These are phyloP conservation scores for Thomomys bottae DNA, from an alignment of 2,113 vertebrate genomes.

Conservation along the genomic window DNA sequence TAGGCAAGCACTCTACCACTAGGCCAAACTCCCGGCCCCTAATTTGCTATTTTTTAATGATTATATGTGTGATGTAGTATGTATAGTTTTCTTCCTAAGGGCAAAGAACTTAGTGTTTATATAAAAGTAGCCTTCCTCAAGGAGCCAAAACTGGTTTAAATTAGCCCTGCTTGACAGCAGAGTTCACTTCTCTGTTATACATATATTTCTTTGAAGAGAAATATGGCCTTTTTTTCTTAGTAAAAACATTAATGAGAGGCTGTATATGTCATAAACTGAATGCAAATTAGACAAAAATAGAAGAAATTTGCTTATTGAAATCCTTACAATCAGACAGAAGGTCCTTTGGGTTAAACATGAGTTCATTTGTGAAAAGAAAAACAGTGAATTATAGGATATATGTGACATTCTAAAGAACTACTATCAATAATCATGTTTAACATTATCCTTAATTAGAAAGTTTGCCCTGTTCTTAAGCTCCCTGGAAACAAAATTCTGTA, in stretches of 20 bases:
- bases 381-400: background rate
- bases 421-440: background rate
- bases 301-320: background rate
- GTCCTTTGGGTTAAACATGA: background rate
- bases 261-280: background rate
- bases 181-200: background rate
- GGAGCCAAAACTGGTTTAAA: background rate
- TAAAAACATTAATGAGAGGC: background rate
- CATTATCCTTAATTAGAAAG: background rate
- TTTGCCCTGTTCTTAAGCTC: background rate
- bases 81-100: conserved; percentile 24
- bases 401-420: background rate
- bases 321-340: background rate
- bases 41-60: conserved; percentile 1
- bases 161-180: background rate
- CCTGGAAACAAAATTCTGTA: background rate
- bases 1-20: too few relatives aligned
- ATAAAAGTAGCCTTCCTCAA: background rate
- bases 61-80: background rate
- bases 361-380: background rate
- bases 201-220: background rate
- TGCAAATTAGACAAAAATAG: background rate
- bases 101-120: background rate
- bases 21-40: too few relatives aligned
- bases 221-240: background rate